A percentile compares a stretch with the other conserved stretches of the same genome.
Conservation (phyloP, 2,113 vertebrate genomes). For the Hemiscyllium ocellatum region DNA sequence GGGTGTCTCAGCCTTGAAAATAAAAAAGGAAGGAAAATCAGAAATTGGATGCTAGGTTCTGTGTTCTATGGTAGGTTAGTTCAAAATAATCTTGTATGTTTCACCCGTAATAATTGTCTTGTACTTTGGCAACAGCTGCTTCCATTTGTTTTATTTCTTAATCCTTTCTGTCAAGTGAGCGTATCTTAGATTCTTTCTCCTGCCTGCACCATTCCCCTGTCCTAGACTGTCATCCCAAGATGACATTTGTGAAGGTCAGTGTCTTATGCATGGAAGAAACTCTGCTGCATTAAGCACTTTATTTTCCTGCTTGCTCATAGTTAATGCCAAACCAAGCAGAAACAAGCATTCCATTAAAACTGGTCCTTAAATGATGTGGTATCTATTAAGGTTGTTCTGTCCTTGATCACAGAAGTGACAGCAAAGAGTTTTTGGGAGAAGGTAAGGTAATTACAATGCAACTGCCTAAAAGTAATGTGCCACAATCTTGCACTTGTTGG, state of each 20-base stretch:
- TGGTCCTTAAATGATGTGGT: conserved; percentile 35
- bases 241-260: conserved; percentile 34
- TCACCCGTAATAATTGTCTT: neutral
- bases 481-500: neutral
- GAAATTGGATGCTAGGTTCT: neutral
- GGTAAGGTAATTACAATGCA: neutral
- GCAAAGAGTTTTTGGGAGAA: conserved; percentile 2
- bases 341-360: conserved; percentile 35
- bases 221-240: conserved; percentile 8
- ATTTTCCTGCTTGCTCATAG: conserved; percentile 7
- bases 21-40: neutral
- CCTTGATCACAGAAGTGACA: conserved; percentile 34
- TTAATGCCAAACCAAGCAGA: conserved; percentile 35
- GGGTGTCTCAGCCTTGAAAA: neutral
- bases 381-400: conserved; percentile 18
- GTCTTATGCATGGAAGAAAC: conserved; percentile 32
- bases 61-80: neutral
- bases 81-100: neutral
- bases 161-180: conserved; percentile 20
- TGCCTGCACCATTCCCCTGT: neutral
- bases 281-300: conserved; percentile 30
- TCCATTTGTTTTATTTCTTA: conserved; percentile 30
- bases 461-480: neutral
- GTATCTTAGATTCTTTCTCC: neutral
- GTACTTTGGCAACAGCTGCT: conserved; percentile 9